Evolutionary conservation across 2,113 vertebrate genomes (phyloP).

Genomic region (Calyptomena viridis): DNA sequence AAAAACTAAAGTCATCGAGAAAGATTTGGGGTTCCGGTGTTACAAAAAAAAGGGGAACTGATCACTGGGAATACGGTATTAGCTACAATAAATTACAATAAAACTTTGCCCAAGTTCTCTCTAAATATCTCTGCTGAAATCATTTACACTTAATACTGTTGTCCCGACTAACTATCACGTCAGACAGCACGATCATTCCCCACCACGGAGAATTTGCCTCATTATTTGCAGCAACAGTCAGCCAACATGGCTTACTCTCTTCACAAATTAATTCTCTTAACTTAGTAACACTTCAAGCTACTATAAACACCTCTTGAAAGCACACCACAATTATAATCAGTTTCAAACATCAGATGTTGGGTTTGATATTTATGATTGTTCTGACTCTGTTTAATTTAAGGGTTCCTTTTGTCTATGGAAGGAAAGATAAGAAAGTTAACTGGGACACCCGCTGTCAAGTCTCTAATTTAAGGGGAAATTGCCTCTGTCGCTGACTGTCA

Average conservation of each 20-base stretch:
- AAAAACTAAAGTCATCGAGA: neutral
- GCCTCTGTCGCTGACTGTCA: conserved; percentile 36
- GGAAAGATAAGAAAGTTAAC: conserved; percentile 40
- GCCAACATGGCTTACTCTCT: conserved; percentile 3
- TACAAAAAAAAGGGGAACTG: neutral
- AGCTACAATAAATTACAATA: conserved; percentile 7
- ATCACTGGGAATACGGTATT: neutral
- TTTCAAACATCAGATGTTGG: conserved; percentile 31
- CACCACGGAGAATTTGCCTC: neutral
- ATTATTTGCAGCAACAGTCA: conserved; percentile 32
- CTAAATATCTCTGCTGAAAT: conserved; percentile 30
- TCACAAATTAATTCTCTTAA: conserved; percentile 46
- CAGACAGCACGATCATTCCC: neutral
- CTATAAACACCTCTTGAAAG: conserved; percentile 12
- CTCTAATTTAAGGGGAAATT: conserved; percentile 24
- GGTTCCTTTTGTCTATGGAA: conserved; percentile 17
- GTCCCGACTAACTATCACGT: conserved; percentile 37
- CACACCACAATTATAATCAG: neutral
- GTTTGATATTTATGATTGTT: conserved; percentile 46
- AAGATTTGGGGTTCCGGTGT: neutral
- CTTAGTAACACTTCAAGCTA: neutral
- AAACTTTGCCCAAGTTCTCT: conserved; percentile 7
- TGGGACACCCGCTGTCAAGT: conserved; percentile 19
- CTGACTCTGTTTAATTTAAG: neutral
- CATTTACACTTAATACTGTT: neutral